These are phyloP conservation scores for Emys orbicularis DNA, from an alignment of 2,797 vertebrate genomes.

Conservation along the genomic window DNA sequence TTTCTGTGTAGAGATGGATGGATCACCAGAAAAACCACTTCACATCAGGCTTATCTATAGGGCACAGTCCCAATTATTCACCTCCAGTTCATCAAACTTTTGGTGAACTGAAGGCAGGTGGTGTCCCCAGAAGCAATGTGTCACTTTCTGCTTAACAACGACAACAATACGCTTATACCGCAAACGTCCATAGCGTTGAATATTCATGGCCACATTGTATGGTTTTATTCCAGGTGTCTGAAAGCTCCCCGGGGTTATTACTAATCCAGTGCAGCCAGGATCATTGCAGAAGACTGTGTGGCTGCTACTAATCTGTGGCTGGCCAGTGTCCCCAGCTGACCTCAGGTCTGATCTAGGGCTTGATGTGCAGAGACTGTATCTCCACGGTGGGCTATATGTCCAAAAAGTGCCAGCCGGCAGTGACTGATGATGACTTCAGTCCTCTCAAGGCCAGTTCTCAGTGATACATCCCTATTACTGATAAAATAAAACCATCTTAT, in stretches of 20 bases:
- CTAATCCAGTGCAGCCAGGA: background rate
- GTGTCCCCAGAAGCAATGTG: background rate
- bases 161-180: background rate
- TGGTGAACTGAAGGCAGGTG: background rate
- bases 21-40: background rate
- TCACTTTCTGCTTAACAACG: background rate
- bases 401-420: no score
- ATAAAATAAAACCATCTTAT: no score
- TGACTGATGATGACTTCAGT: no score
- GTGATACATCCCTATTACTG: no score
- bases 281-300: background rate
- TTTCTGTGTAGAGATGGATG: background rate
- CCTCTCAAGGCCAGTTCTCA: no score
- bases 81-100: constrained; percentile 20
- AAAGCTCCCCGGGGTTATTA: background rate
- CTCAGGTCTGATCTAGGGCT: no score
- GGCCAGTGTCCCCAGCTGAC: no score
- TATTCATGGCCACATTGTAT: background rate
- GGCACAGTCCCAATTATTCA: background rate
- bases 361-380: no score
- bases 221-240: background rate
- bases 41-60: background rate
- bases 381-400: no score
- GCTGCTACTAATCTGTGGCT: no score
- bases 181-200: background rate